Base-by-base conservation (phyloP, 2,113 vertebrate genomes). In the Nibea coibor region DNA sequence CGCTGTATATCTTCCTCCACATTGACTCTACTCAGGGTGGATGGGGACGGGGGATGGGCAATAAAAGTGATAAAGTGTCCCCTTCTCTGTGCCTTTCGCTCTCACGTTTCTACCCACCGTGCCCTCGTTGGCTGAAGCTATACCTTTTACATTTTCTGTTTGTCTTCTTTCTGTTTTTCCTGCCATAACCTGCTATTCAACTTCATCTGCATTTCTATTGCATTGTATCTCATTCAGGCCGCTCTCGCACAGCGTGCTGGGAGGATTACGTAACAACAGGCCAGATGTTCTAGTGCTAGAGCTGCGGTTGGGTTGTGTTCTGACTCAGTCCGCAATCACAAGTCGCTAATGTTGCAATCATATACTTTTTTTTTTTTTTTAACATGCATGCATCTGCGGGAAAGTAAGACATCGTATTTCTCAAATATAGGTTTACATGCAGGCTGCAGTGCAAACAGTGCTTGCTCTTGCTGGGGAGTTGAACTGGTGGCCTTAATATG, bases 21-120 rank as follows among this genome's bases (percentile, higher is more conserved):
- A 78, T 57, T 59, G 84, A 88, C 86, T 86, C 59, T n/a, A 39
- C 61, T 81, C 79, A 72, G 66, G 48, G 75, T 56, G 58, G 61
- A 77, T 50, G 56, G 70, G 72, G 39, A 70, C 8, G 31, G 67
- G 57, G 79, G 71, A 72, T 69, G 64, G 82, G 86, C 69, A 73
- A 85, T 88, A 87, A 88, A 90, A 76, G 83, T 92, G 87, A 90
- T 89, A 70, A 85, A 92, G 72, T 78, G 74, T 22, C 31, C 42
- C n/a, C 61, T 54, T 54, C 78, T 61, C 53, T 0, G 12, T 63
- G 57, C 57, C 71, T 67, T 64, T 86, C 51, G 10, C 67, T 81
- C 43, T 67, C 64, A 58, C 12, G 5, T 58, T 66, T 82, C 63
- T 20, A 50, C 57, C 65, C 61, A 45, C 48, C 26, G 19, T 45